Evolutionary conservation across 2,113 vertebrate genomes (phyloP).

Genomic region (Phylloscopus trochilus): DNA sequence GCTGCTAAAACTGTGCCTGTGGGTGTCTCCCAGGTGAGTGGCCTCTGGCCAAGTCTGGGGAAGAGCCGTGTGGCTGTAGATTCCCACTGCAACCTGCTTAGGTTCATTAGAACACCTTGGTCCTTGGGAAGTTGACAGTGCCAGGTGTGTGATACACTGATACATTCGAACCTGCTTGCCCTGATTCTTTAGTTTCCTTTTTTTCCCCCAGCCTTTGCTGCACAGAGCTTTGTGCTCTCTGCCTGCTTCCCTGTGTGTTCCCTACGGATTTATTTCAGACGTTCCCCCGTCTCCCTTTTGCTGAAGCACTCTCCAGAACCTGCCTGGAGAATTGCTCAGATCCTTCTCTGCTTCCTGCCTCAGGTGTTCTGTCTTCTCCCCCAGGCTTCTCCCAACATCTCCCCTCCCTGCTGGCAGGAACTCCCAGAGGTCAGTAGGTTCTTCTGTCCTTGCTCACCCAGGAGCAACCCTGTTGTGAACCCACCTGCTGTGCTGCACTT

Average conservation of each 20-base stretch:
- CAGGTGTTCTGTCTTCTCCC: not conserved
- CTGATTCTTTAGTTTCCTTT: not conserved
- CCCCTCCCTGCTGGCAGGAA: not conserved
- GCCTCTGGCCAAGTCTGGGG: not conserved
- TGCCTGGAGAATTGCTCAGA: not conserved
- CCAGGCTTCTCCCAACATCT: not conserved
- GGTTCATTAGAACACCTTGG: rapidly evolving
- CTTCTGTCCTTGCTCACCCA: rapidly evolving
- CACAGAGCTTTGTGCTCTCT: not conserved
- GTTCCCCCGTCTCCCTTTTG: not conserved
- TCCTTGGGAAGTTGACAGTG: not conserved
- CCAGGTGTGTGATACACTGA: rapidly evolving
- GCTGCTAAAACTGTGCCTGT: not conserved
- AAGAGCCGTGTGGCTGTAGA: not conserved
- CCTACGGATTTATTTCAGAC: not conserved
- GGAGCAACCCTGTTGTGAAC: not conserved
- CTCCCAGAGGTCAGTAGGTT: not conserved
- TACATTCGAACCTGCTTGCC: not conserved
- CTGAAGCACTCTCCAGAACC: not conserved
- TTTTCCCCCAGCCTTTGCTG: not conserved
- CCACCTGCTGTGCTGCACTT: not conserved
- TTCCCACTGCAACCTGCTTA: not conserved
- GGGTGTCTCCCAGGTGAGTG: not conserved
- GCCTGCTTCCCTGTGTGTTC: not conserved
- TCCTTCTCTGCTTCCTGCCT: not conserved